Base-by-base conservation (phyloP, 2,113 vertebrate species). In the Glaucidium brasilianum region DNA sequence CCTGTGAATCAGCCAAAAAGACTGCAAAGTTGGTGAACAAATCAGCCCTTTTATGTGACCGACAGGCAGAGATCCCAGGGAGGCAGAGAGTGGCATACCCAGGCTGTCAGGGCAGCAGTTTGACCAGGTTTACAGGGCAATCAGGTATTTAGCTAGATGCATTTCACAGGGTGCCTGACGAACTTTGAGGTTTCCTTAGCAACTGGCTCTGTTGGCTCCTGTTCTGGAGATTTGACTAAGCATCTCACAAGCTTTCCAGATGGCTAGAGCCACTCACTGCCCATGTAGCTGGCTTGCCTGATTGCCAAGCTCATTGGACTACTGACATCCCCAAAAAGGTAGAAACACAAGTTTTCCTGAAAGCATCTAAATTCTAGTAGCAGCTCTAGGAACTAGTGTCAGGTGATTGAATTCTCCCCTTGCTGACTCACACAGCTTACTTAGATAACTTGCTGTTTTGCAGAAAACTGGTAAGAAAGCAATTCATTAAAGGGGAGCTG, bases 211-310 rank as follows among this genome's bases (percentile, higher is more conserved):
- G 11, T 43, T 60, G 18, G 21, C 11, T 92, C 7, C 30, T 52
- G 19, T 3, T 77, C 75, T 89, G 64, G 55, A 93, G 34, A 74
- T 76, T 78, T 50, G 25, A 56, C 30, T 26, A 43, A 92, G 52
- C 23, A 43, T 47, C 21, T 87, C 69, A n/a, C 29, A 67, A 12
- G 22, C 10, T 67, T 77, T 67, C 59, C 9, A 5, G 63, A 63
- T 71, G 26, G 71, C 41, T 55, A 30, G 11, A 83, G 27, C 25
- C 73, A n/a, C 15, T 53, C 3, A 0, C 3, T 85, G 89, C 66
- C 2, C 3, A 35, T 0, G 0, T 15, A 45, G 27, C 27, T 62
- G 12, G 8, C 26, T n/a, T 68, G 20, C n/a, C 37, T 69, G 9
- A 17, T 27, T 86, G 37, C 37, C 41, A 56, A 35, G 18, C 9